Base-by-base conservation (phyloP, 2,888 invertebrate species). In the Pasiphila rectangulata region DNA sequence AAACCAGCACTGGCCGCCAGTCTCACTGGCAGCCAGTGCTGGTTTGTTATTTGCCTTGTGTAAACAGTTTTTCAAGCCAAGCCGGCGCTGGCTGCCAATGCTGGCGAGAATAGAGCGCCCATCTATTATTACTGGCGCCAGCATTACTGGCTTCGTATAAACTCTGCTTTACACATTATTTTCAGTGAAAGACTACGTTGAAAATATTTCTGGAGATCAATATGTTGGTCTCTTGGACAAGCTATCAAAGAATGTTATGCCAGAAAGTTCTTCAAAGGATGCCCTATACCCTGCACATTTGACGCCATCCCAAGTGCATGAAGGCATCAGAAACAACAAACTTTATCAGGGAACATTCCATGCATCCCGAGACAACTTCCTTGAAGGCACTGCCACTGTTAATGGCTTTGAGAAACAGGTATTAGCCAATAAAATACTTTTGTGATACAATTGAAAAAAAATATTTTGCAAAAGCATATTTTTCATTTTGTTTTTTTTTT, bases 281-380 rank as follows among this genome's bases (percentile, higher is more conserved):
- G 92, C 94, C 0, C 69, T 96, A 39, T 98, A 93, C 72, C 96
- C 97, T 0, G 94, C 96, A 12, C 98, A 99, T 79, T 86, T 96
- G 48, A 92, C 95, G 0, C 92, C 94, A 0, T 83, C 90, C 0
- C 93, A 95, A 71, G 90, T 98, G 10, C 94, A 96, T 50, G 89
- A 90, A 0, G 97, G 97, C 0, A 92, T 98, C 29, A 94, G 94
- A 65, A 90, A 89, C 51, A 96, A 95, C 0, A 92, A 90, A 57
- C 83, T 95, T 3, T 73, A 93, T 25, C 97, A 95, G 72, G 98
- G 98, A 0, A 92, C 93, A 0, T 96, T 95, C 69, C 90, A 92
- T 68, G 95, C 97, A 0, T 97, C 97, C 0, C 90, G 96, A 39
- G 98, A 98, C 67, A 99, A 99, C 79, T 98, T 95, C 72, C 87